phyloP scores from a whole-genome alignment of 2,797 vertebrate species.

The Loris lydekkerianus region DNA sequence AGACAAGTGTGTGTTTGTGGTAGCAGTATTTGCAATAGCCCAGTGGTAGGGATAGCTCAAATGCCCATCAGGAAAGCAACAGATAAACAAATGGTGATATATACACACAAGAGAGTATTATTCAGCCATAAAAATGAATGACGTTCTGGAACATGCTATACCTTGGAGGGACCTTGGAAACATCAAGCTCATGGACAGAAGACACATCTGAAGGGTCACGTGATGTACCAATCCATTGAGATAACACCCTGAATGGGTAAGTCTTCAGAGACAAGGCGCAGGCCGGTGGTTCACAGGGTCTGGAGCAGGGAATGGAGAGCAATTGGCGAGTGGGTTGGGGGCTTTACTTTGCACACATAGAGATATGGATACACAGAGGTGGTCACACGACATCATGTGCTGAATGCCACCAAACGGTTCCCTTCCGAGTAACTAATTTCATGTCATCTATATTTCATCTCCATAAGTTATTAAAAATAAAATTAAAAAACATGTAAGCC shows the following conservation, averaged over 20 bases:
- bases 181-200: not conserved
- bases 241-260: not conserved
- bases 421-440: not conserved
- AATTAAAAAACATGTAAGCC: not conserved
- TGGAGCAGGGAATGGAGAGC: not conserved
- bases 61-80: not conserved
- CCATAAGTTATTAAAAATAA: not conserved
- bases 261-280: not conserved
- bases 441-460: not conserved
- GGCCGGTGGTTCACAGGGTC: not conserved
- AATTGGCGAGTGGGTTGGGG: too few species aligned
- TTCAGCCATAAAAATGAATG: not conserved
- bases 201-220: not conserved
- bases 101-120: not conserved
- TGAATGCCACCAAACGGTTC: not conserved
- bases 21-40: not conserved
- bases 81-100: not conserved
- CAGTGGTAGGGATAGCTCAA: not conserved
- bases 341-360: not conserved
- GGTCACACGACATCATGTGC: fast-evolving
- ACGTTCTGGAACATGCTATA: not conserved
- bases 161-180: not conserved
- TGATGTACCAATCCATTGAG: not conserved
- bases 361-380: not conserved
- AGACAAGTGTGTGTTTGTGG: not conserved